Evolutionary conservation across 2,113 vertebrate species (phyloP).

Genomic region (Cercopithecus mona): DNA sequence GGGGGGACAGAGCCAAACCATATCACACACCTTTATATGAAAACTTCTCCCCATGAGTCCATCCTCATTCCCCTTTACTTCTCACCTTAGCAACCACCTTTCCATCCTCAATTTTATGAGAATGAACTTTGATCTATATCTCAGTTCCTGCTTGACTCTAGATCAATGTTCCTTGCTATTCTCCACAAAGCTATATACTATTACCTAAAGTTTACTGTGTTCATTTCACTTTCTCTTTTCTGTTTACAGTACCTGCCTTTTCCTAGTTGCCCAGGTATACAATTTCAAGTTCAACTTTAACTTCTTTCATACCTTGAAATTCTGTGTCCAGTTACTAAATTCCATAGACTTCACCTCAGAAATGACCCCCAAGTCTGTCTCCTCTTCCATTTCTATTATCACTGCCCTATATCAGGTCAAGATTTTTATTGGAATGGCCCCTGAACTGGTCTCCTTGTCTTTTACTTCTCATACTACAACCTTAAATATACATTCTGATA

Average conservation of each 20-base stretch:
- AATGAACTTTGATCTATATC: not conserved
- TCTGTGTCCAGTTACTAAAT: not conserved
- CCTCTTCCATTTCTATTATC: not conserved
- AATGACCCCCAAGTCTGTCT: not conserved
- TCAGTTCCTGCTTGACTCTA: not conserved
- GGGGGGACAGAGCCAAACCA: too few species aligned
- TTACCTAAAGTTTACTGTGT: not conserved
- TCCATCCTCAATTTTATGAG: not conserved
- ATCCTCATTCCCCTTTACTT: not conserved
- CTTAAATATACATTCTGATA: not conserved
- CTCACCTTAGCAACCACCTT: not conserved
- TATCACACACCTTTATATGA: not conserved
- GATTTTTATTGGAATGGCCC: not conserved
- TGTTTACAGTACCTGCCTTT: not conserved
- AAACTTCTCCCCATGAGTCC: not conserved
- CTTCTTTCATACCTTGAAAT: not conserved
- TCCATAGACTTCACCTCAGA: not conserved
- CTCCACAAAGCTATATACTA: not conserved
- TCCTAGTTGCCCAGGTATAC: not conserved
- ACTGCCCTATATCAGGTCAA: not conserved
- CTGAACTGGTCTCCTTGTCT: not conserved
- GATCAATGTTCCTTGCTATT: not conserved
- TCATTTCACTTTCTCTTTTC: not conserved
- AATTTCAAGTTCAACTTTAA: not conserved
- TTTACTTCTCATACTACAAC: not conserved